Base-by-base conservation (phyloP, 2,113 vertebrate genomes). In the Muscicapa adusta region DNA sequence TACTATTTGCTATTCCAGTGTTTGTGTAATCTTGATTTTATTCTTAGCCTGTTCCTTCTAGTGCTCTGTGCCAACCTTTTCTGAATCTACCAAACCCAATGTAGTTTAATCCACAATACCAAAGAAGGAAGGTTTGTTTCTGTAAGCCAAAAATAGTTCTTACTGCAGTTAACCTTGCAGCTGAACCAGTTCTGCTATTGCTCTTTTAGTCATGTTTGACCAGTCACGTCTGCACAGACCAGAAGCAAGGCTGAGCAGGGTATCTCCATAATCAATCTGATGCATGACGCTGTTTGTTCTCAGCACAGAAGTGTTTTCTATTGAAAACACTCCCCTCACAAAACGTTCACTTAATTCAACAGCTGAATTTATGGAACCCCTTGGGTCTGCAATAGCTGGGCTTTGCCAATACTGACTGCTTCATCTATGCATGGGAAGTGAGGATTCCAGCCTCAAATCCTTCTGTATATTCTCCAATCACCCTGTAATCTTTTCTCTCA, bases 51-150 rank as follows among this genome's bases (percentile, higher is more conserved):
- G 36, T 91, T 92, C 36, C 68, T 90, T 40, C 62, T 91, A 43
- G 28, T 75, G 53, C 50, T 92, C 77, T 66, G 25, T 48, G 53
- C 48, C 42, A 48, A 71, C 48, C 48, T 68, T 63, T 95, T 92
- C 48, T 84, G 36, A 84, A 45, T 75, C 60, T 53, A 71, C 84
- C 76, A 75, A 92, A 84, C 65, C 45, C 57, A n/a, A 7, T 15
- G 18, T 33, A 45, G 68, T 34, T 92, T 68, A 80, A 72, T 81
- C 48, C 70, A 68, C 87, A 78, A 5, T 48, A 67, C 73, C 61
- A 67, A 80, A 94, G 87, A 92, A 86, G 91, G 80, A 92, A 93
- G 74, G 26, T 63, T 65, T 92, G 36, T 81, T 91, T 91, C 92
- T 89, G 48, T 42, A 45, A 78, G 73, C 76, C 14, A 4, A 65